Percentiles rank a stretch among this genome's conserved stretches.
These are phyloP conservation scores for Epistrophella euchroma DNA, from an alignment of 2,888 invertebrate genomes.

Conservation along the genomic window DNA sequence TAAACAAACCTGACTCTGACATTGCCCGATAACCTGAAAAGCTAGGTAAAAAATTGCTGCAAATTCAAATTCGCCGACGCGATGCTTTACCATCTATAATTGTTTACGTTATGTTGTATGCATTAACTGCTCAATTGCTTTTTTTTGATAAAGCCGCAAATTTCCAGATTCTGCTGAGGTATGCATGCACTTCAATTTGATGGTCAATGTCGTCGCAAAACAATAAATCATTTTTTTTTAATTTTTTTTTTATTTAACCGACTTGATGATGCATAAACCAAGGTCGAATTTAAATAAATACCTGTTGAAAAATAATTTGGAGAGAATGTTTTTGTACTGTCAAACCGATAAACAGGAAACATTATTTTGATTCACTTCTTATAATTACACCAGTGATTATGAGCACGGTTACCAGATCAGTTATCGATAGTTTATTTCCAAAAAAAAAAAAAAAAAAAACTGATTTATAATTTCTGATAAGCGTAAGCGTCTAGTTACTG, in stretches of 20 bases:
- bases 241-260: background rate
- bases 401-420: background rate
- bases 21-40: constrained; percentile 4
- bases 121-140: constrained; percentile 33
- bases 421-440: background rate
- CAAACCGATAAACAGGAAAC: background rate
- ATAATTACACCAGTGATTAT: background rate
- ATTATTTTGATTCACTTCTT: background rate
- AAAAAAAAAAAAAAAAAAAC: background rate
- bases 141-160: constrained; percentile 20
- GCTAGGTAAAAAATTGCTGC: background rate
- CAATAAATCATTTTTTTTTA: background rate
- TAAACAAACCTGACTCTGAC: constrained; percentile 35
- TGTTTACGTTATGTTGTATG: constrained; percentile 20
- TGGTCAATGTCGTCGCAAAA: constrained; percentile 18
- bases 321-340: background rate
- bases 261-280: constrained; percentile 7
- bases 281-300: constrained; percentile 16
- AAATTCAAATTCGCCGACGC: background rate
- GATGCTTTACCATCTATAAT: background rate
- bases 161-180: constrained; percentile 18
- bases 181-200: constrained; percentile 24
- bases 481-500: background rate
- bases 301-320: background rate
- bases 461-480: constrained; percentile 4